Conservation (phyloP, 2,888 invertebrate species). For the Nycteola revayana region DNA sequence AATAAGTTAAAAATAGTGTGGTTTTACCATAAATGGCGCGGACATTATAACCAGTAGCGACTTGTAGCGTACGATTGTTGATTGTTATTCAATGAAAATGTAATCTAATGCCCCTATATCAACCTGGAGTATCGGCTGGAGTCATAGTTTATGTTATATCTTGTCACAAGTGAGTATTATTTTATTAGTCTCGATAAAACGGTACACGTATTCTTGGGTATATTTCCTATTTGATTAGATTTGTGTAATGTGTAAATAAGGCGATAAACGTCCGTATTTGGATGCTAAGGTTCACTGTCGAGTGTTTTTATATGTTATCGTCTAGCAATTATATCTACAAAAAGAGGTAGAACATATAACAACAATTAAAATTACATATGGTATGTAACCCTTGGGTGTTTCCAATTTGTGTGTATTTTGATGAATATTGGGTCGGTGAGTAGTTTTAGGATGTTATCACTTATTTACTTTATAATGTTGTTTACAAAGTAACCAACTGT, state of each 20-base stretch:
- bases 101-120: constrained; percentile 18
- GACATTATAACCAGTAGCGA: constrained; percentile 18
- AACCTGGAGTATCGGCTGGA: constrained; percentile 4
- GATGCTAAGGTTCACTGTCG: too few species aligned
- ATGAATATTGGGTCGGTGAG: too few species aligned
- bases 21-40: constrained; percentile 13
- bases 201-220: not conserved
- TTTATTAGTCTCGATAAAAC: not conserved
- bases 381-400: too few species aligned
- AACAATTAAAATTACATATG: too few species aligned
- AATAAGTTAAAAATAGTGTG: not conserved
- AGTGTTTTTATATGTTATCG: too few species aligned
- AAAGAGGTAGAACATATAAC: too few species aligned
- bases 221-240: constrained; percentile 3
- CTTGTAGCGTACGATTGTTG: constrained; percentile 15
- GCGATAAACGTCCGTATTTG: constrained; percentile 10
- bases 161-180: constrained; percentile 15
- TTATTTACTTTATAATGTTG: too few species aligned
- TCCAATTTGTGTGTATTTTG: too few species aligned
- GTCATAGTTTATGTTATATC: constrained; percentile 10
- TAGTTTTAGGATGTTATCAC: too few species aligned
- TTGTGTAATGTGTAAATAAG: constrained; percentile 16
- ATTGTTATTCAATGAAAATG: constrained; percentile 22
- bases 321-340: too few species aligned
- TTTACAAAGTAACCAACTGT: too few species aligned